Conservation (phyloP, 2,888 invertebrate species). For the Calliscelio sp. region DNA sequence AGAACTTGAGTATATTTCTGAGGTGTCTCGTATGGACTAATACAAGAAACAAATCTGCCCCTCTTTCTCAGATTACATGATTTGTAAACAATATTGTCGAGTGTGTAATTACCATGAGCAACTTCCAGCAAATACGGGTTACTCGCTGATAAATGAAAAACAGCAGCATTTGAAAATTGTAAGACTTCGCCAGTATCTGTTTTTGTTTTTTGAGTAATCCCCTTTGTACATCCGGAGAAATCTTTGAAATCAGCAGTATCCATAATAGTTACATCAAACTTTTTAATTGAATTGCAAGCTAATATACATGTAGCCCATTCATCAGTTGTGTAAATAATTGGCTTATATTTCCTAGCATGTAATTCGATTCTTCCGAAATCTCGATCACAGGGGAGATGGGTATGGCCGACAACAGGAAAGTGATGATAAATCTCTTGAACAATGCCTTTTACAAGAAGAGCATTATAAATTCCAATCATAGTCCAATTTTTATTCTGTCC, state of each 20-base stretch:
- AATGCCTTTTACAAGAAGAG: not conserved
- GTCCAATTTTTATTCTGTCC: conserved; percentile 25
- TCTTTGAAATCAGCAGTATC: not conserved
- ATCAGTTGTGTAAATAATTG: not conserved
- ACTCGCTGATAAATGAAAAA: not conserved
- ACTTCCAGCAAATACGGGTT: not conserved
- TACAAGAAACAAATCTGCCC: too few relatives aligned
- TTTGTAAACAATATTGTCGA: too few relatives aligned
- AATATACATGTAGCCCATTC: not conserved
- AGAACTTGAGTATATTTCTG: too few relatives aligned
- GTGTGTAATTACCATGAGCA: not conserved
- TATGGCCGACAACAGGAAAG: conserved; percentile 24
- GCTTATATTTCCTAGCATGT: not conserved
- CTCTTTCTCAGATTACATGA: too few relatives aligned
- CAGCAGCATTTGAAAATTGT: not conserved
- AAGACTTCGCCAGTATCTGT: not conserved
- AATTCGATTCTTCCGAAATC: conserved; percentile 17
- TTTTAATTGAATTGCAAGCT: not conserved
- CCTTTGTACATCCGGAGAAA: not conserved
- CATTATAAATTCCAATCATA: conserved; percentile 8
- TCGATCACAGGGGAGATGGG: conserved; percentile 14
- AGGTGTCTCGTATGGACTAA: too few relatives aligned
- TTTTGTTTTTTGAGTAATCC: not conserved
- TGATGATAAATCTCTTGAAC: conserved; percentile 12
- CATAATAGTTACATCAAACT: not conserved